A percentile compares a stretch with the other conserved stretches of the same genome.
Conservation (phyloP, 1,140 invertebrate genomes). For the Neoseiulus cucumeris region DNA sequence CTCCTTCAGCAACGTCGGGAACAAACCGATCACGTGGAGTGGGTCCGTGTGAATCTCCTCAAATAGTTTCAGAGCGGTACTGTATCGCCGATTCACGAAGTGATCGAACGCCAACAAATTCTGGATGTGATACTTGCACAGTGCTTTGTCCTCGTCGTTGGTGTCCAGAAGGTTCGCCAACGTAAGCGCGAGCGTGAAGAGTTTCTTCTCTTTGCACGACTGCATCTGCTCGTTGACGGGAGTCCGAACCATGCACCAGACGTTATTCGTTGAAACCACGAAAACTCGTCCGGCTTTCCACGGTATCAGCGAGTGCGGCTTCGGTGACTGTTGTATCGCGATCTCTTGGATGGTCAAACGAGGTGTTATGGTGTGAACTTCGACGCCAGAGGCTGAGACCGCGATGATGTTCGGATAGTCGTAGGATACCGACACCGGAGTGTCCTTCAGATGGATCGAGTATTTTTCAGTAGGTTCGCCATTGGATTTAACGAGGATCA, state of each 20-base stretch:
- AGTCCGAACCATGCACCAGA: conserved; percentile 61
- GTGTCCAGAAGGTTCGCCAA: conserved; percentile 71
- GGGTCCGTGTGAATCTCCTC: conserved; percentile 70
- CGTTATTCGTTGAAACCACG: conserved; percentile 57
- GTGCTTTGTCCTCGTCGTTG: conserved; percentile 50
- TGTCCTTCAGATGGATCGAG: neutral
- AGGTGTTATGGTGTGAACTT: conserved; percentile 55
- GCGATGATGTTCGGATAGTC: conserved; percentile 75
- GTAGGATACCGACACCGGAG: conserved; percentile 39
- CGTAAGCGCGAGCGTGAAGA: conserved; percentile 79
- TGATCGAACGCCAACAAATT: conserved; percentile 71
- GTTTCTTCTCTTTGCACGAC: conserved; percentile 58
- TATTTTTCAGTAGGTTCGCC: neutral
- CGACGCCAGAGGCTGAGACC: conserved; percentile 48
- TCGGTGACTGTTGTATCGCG: conserved; percentile 17
- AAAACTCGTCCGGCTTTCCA: conserved; percentile 51
- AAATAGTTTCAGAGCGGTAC: conserved; percentile 75
- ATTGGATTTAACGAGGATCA: neutral
- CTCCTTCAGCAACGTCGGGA: conserved; percentile 64
- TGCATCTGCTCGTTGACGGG: conserved; percentile 59
- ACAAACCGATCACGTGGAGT: conserved; percentile 77
- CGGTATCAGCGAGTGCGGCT: neutral
- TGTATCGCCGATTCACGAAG: conserved; percentile 66
- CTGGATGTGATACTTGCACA: conserved; percentile 64
- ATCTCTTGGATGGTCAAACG: conserved; percentile 51